Percentiles rank a stretch among this genome's conserved stretches.
Evolutionary conservation across 2,113 vertebrate genomes (phyloP).

Genomic region (Chaetodon trifascialis): DNA sequence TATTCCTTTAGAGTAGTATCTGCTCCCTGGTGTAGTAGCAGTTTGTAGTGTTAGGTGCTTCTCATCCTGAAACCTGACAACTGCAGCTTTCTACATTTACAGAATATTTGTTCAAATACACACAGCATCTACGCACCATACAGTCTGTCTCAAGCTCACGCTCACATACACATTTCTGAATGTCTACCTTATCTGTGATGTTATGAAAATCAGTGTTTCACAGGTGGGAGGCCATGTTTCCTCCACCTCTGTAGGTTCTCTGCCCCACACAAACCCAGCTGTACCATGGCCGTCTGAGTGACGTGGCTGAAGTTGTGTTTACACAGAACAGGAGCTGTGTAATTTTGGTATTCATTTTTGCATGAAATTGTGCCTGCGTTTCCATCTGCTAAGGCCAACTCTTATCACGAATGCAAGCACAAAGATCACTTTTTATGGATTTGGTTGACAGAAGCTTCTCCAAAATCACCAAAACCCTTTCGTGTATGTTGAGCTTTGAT

Average conservation of each 20-base stretch:
- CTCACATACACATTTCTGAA: not conserved
- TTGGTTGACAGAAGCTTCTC: constrained; percentile 30
- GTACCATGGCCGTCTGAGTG: not conserved
- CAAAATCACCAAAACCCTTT: not conserved
- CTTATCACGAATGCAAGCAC: constrained; percentile 43
- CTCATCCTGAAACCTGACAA: not conserved
- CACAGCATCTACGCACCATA: not conserved
- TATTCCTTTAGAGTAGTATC: not conserved
- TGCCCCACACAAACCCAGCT: not conserved
- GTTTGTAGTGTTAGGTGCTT: not conserved
- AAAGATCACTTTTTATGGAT: constrained; percentile 35
- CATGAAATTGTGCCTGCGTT: constrained; percentile 48
- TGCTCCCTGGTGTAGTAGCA: not conserved
- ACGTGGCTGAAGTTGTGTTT: constrained; percentile 1
- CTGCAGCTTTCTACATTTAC: not conserved
- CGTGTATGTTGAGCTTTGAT: constrained; percentile 20
- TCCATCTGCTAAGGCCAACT: constrained; percentile 30
- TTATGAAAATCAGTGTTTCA: too few species aligned
- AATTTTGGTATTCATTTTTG: constrained; percentile 37
- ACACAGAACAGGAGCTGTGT: not conserved
- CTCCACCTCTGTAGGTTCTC: not conserved
- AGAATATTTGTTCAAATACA: not conserved
- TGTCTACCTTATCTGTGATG: too few species aligned
- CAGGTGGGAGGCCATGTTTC: too few species aligned
- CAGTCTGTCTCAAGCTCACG: not conserved